Conservation (phyloP, 2,797 vertebrate species). For the Mus caroli region DNA sequence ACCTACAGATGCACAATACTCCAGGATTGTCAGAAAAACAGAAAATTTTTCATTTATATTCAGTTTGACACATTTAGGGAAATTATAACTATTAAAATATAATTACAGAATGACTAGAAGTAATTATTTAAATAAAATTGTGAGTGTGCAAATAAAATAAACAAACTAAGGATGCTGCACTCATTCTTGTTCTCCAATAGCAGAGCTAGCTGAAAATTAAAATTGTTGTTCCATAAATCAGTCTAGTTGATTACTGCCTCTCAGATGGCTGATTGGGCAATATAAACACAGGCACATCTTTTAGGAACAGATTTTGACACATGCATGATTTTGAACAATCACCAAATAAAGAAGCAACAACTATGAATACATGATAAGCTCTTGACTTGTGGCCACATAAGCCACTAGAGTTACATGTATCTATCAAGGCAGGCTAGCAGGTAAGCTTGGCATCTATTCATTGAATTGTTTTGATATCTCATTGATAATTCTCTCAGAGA, state of each 20-base stretch:
- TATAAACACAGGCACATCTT: conserved; percentile 44
- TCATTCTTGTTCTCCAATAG: conserved; percentile 50
- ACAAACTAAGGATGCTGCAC: neutral
- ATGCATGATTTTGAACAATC: conserved; percentile 46
- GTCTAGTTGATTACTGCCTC: neutral
- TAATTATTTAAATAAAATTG: conserved; percentile 41
- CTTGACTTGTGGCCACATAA: neutral
- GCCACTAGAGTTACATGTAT: neutral
- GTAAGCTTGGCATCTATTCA: neutral
- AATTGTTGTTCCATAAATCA: conserved; percentile 33
- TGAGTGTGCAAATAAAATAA: conserved; percentile 60
- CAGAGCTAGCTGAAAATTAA: conserved; percentile 27
- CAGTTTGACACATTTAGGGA: conserved; percentile 57
- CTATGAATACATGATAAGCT: conserved; percentile 15
- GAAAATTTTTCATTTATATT: conserved; percentile 50
- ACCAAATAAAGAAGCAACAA: conserved; percentile 19
- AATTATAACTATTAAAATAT: conserved; percentile 58
- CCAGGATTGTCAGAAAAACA: neutral
- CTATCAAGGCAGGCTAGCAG: neutral
- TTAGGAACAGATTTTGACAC: conserved; percentile 27
- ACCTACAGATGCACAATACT: neutral
- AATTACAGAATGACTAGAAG: conserved; percentile 47
- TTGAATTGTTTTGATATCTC: neutral
- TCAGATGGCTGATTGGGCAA: neutral
- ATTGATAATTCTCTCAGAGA: conserved; percentile 30